Base-by-base conservation (phyloP, 1,140 invertebrate genomes). In the Solen grandis region DNA sequence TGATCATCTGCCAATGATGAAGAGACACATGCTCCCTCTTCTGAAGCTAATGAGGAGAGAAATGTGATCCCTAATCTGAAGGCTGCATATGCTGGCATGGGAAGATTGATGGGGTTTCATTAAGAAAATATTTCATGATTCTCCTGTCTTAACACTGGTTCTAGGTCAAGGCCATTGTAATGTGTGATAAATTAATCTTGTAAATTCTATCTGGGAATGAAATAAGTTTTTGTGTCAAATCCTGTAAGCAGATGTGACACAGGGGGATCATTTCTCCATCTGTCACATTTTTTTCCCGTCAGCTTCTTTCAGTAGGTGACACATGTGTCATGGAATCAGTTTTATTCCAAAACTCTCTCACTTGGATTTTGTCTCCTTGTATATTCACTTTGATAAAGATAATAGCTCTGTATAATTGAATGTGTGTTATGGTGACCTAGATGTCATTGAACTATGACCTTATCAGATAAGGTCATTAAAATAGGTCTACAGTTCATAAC, bases 11-110 rank as follows among this genome's bases (percentile, higher is more conserved):
- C 41, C 8, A 59, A 73, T 73, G 70, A 73, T 38, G 69, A 73
- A 25, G 50, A 38, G 57, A 22, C 54, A 55, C 69, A 73, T 59
- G 69, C 69, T 73, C 54, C 69, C 69, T 73, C 69, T 16, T 73
- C 69, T 73, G 55, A 73, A 25, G 33, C 35, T 59, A 25, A 33
- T 59, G 52, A 59, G 27, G 27, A 22, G 8, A 59, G 25, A 59
- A 22, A 59, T 29, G 27, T 59, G 55, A 29, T 59, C 8, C 19
- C 10, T 22, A 13, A 10, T 22, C 22, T 50, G 13, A n/a, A 50
- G 46, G n/a, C 13, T 50, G 46, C 13, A 50, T 50, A n/a, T n/a
- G 13, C 13, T 13, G n/a, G 13, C 13, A 13, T 50, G n/a, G n/a
- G 13, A n/a, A 13, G 27, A 13, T 22, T 59, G 27, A 59, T 59